These are phyloP conservation scores for Barnardius zonarius DNA, from an alignment of 2,113 vertebrate genomes.

Conservation along the genomic window DNA sequence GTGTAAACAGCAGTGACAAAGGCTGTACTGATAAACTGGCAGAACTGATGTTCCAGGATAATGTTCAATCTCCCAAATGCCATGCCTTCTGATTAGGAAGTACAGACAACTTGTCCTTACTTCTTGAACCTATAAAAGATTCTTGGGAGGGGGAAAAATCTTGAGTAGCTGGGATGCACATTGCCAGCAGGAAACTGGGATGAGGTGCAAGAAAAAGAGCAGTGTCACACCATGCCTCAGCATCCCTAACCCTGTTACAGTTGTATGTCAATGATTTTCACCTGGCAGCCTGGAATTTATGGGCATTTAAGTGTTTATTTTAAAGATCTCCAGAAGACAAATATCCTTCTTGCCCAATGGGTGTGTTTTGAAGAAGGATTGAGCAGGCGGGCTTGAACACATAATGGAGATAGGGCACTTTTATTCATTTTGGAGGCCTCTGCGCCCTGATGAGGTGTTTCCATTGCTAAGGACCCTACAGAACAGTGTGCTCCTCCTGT, in stretches of 20 bases:
- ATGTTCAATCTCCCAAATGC: neutral
- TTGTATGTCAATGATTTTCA: neutral
- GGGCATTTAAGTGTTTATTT: neutral
- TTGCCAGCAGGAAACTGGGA: neutral
- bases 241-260: neutral
- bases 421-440: neutral
- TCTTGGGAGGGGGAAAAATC: neutral
- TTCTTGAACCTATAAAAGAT: neutral
- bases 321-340: neutral
- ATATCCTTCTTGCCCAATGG: rapidly evolving
- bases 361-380: neutral
- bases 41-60: neutral
- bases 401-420: rapidly evolving
- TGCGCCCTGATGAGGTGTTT: neutral
- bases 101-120: neutral
- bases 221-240: neutral
- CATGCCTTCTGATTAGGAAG: neutral
- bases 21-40: neutral
- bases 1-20: neutral
- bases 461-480: neutral
- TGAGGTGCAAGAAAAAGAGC: neutral
- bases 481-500: neutral
- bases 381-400: neutral
- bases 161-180: neutral
- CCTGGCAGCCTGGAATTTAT: neutral